Base-by-base conservation (phyloP, 2,888 invertebrate genomes). In the Sinelater perroti region DNA sequence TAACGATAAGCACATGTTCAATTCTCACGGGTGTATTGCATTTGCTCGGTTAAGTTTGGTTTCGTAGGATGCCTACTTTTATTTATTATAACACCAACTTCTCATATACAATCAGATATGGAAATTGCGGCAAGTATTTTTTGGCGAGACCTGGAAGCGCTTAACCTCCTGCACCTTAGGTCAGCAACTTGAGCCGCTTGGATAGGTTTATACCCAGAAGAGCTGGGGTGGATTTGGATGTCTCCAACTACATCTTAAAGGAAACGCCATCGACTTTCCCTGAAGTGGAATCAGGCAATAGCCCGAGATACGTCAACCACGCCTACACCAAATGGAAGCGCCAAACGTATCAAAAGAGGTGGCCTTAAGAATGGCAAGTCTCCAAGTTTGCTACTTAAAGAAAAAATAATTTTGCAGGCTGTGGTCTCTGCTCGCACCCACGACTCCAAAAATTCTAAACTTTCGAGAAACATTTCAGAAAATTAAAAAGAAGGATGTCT, bases 181-280 rank as follows among this genome's bases (percentile, higher is more conserved):
- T 10, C 10, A 7, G 1, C 16, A 35, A 6, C 2, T 4, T 3
- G n/a, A 35, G 17, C n/a, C 18, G n/a, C 3, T 7, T 18, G 4
- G 52, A 52, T 16, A 30, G 52, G 16, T 52, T 52, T 44, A 52
- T 52, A 2, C 52, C 52, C n/a, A 33, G 52, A 14, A 42, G 52
- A 42, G n/a, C 4, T 3, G 33, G 52, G 8, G n/a, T 21, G 13
- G 21, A 52, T 17, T 2, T 52, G 4, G 52, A 52, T n/a, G 17
- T 11, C 10, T 42, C 42, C 3, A 44, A 52, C 45, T 52, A 52
- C 26, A 6, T 44, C 10, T 14, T 52, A 6, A 13, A 44, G 5
- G n/a, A 17, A 35, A 17, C 2, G 3, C 14, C 35, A 35, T 16
- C 7, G n/a, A 3, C 5, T 3, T 35, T 17, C 4, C 35, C 17